Percentiles rank a stretch among this genome's conserved stretches.
phyloP scores from a whole-genome alignment of 2,113 vertebrate genomes.

The Plotosus lineatus region DNA sequence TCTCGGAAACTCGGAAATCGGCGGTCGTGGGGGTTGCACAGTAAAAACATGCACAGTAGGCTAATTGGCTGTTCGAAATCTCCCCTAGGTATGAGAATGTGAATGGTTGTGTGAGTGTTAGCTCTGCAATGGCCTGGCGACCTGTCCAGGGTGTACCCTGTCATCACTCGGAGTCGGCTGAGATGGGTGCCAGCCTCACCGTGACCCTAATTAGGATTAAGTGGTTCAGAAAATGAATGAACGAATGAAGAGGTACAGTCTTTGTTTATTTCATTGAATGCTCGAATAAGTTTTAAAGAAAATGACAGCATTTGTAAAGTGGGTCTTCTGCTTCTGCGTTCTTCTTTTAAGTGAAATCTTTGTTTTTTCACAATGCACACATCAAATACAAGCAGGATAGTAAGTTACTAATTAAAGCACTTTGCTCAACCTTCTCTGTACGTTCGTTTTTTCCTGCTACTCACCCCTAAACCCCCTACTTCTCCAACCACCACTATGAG shows the following conservation, averaged over 20 bases:
- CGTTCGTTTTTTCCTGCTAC: neutral
- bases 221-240: too few species aligned
- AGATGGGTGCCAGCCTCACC: too few species aligned
- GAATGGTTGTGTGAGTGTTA: too few species aligned
- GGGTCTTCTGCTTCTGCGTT: neutral
- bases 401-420: conserved; percentile 37
- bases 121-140: too few species aligned
- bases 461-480: conserved; percentile 17
- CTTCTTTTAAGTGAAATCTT: neutral
- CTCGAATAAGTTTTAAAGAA: neutral
- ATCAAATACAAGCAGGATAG: neutral
- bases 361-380: neutral
- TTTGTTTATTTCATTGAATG: neutral
- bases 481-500: conserved; percentile 10
- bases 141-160: too few species aligned
- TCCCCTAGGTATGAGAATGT: too few species aligned
- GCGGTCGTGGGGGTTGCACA: too few species aligned
- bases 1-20: too few species aligned
- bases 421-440: conserved; percentile 4
- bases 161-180: too few species aligned
- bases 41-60: too few species aligned
- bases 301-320: neutral
- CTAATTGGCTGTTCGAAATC: too few species aligned
- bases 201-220: too few species aligned
- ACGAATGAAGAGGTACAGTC: neutral